Base-by-base conservation (phyloP, 2,888 invertebrate species). In the Epirrita christyi region DNA sequence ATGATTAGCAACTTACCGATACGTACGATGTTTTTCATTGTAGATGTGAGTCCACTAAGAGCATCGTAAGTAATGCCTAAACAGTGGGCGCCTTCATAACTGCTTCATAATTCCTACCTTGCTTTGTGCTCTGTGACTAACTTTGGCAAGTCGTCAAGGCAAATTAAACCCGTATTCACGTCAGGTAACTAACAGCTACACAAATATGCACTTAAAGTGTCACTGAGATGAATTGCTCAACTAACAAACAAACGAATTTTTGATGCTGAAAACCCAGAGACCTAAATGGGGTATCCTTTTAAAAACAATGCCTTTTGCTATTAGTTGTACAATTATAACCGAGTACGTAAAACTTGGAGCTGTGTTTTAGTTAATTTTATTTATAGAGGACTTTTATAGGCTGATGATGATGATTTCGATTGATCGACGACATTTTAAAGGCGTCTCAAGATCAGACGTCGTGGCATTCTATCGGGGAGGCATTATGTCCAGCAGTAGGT, bases 131-230 rank as follows among this genome's bases (percentile, higher is more conserved):
- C 36, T 28, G 21, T 21, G 21, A 34, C 41, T 46, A 42, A 48
- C 48, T 55, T 48, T 11, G 48, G 32, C 29, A 55, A 55, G 36
- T 37, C 43, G 47, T 47, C 41, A 61, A 57, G 46, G 47, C 38
- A 48, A 50, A 80, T 85, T 84, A 78, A 78, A 80, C 81, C 80
- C 64, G 72, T 74, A 75, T 80, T 75, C 68, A 72, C 73, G 78
- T 78, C 79, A 78, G 67, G 28, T 50, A 46, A 27, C 74, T 63
- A 68, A 63, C 57, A 57, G 70, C 72, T 75, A 84, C 82, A 80
- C 75, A 73, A 78, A 76, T 74, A 73, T 79, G 82, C 85, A 85
- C 86, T 86, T 85, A 85, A 86, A 84, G 78, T 73, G 85, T 85
- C 84, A 72, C 70, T 58, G 73, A 81, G 81, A 85, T 83, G 81